phyloP scores from a whole-genome alignment of 2,797 vertebrate genomes.

The Eutrigla gurnardus region DNA sequence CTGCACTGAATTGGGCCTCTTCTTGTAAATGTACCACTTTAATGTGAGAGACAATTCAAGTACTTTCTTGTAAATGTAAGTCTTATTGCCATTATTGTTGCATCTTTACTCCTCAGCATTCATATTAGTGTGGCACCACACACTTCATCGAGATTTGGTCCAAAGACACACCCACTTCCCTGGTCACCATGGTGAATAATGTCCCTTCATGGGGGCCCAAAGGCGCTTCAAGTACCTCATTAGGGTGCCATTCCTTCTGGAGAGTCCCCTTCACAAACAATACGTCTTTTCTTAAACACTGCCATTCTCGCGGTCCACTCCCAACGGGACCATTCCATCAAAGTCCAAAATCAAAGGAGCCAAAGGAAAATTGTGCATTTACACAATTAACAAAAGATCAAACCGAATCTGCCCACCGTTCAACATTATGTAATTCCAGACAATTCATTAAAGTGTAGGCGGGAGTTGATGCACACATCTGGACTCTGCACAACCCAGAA shows the following conservation, averaged over 20 bases:
- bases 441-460: background rate
- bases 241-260: constrained; percentile 77
- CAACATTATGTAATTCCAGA: constrained; percentile 21
- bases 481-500: constrained; percentile 9
- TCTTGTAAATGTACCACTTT: background rate
- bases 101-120: background rate
- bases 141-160: constrained; percentile 69
- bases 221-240: constrained; percentile 83
- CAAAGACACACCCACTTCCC: constrained; percentile 66
- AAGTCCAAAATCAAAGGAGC: constrained; percentile 46
- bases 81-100: background rate
- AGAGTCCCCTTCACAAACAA: constrained; percentile 81
- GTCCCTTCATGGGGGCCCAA: constrained; percentile 73
- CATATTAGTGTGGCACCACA: constrained; percentile 1
- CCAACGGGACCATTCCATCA: constrained; percentile 34
- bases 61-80: background rate
- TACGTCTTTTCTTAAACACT: constrained; percentile 56
- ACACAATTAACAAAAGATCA: constrained; percentile 45
- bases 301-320: constrained; percentile 36
- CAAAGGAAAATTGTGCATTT: constrained; percentile 36
- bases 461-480: constrained; percentile 5
- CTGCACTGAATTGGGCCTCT: background rate
- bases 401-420: constrained; percentile 7
- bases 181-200: constrained; percentile 81
- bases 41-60: background rate